These are phyloP conservation scores for Neopelma chrysocephalum DNA, from an alignment of 2,797 vertebrate species.

Conservation along the genomic window DNA sequence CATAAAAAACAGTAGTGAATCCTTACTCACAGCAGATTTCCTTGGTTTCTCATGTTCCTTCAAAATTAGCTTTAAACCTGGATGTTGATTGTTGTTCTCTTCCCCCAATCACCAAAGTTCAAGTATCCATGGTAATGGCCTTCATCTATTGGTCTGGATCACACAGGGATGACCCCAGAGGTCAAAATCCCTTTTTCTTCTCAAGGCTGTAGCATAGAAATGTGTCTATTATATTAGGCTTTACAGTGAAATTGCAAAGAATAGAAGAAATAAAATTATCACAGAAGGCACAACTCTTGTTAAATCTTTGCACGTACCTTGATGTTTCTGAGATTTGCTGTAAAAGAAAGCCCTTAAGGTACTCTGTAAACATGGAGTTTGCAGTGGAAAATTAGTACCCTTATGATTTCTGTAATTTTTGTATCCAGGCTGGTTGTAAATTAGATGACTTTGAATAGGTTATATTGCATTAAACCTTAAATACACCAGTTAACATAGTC, in stretches of 20 bases:
- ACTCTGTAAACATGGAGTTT: not conserved
- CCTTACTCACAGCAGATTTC: not conserved
- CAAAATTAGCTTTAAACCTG: not conserved
- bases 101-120: not conserved
- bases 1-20: not conserved
- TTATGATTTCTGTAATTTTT: not conserved
- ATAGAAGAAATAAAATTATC: not conserved
- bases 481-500: not conserved
- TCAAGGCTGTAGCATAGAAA: not conserved
- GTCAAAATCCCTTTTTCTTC: constrained; percentile 5
- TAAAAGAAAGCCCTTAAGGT: not conserved
- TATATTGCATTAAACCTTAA: not conserved
- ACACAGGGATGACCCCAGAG: not conserved
- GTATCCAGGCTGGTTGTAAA: not conserved
- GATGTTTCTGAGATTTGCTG: not conserved
- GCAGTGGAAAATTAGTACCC: not conserved
- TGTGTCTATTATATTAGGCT: not conserved
- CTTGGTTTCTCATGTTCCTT: not conserved
- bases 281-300: not conserved
- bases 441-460: not conserved
- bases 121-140: constrained; percentile 12
- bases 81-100: not conserved
- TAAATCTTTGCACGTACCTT: not conserved
- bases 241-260: not conserved
- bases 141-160: not conserved